These are phyloP conservation scores for Rhynchonycteris naso DNA, from an alignment of 2,797 vertebrate genomes.

Conservation along the genomic window DNA sequence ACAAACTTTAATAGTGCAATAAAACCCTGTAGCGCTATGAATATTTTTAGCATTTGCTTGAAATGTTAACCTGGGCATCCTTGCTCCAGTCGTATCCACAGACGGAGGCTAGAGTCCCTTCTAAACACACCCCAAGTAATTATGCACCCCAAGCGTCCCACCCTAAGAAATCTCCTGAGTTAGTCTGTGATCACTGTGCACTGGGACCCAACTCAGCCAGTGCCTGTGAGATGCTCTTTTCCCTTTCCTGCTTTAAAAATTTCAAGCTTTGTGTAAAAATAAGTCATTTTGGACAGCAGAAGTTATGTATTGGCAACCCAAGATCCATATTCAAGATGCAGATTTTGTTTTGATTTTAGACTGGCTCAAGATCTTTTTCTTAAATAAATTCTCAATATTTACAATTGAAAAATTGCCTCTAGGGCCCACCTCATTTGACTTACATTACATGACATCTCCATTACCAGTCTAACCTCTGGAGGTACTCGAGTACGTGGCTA, in stretches of 20 bases:
- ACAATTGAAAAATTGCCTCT: background rate
- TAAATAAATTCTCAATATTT: conserved; percentile 23
- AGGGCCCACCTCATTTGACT: background rate
- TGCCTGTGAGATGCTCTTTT: background rate
- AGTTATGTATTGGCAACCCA: background rate
- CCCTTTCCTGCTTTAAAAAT: background rate
- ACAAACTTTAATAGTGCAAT: background rate
- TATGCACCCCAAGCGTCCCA: background rate
- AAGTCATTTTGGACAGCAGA: background rate
- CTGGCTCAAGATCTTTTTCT: background rate
- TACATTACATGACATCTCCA: background rate
- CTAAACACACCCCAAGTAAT: background rate
- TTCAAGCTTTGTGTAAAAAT: conserved; percentile 17
- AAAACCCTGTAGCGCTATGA: background rate
- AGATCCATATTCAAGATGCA: background rate
- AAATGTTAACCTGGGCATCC: background rate
- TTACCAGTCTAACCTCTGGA: background rate
- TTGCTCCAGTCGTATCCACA: background rate
- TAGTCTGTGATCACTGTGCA: background rate
- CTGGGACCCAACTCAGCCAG: background rate
- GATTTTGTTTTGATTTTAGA: background rate
- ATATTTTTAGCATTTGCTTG: background rate
- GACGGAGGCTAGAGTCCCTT: background rate
- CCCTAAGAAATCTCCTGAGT: background rate
- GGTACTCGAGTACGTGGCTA: background rate